These are phyloP conservation scores for Eubasilissa regina DNA, from an alignment of 1,140 invertebrate genomes.

Conservation along the genomic window DNA sequence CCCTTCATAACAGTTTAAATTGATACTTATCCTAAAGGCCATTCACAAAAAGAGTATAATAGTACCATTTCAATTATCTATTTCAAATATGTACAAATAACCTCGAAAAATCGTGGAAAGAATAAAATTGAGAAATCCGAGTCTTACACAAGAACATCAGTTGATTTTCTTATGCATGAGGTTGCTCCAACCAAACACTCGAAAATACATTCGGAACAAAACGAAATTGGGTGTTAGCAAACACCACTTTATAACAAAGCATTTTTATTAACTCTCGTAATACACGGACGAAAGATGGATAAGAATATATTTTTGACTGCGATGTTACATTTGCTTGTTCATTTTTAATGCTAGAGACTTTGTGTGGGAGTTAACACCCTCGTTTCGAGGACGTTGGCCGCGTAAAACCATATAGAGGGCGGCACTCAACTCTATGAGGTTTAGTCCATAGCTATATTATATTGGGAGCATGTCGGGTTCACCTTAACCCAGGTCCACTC, in stretches of 20 bases:
- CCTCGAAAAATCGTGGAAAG: conserved; percentile 5
- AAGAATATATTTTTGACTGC: not conserved
- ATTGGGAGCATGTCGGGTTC: no score
- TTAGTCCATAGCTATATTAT: not conserved
- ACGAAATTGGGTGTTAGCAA: not conserved
- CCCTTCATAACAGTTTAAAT: no score
- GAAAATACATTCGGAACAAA: not conserved
- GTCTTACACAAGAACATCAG: not conserved
- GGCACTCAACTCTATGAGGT: not conserved
- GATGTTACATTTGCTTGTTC: not conserved
- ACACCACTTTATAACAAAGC: not conserved
- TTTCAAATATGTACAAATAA: not conserved
- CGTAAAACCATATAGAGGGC: conserved; percentile 21
- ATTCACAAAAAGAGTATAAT: not conserved
- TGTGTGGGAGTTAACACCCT: conserved; percentile 15
- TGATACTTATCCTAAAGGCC: no score
- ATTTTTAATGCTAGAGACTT: not conserved
- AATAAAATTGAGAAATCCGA: not conserved
- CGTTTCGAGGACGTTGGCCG: not conserved
- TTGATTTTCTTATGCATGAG: conserved; percentile 11
- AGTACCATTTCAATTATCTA: conserved; percentile 13
- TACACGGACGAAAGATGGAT: not conserved
- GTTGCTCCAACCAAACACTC: not conserved
- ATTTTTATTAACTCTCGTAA: no score
- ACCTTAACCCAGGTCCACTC: no score